Evolutionary conservation across 1,140 invertebrate genomes (phyloP).

Genomic region (Bemisia tabaci): DNA sequence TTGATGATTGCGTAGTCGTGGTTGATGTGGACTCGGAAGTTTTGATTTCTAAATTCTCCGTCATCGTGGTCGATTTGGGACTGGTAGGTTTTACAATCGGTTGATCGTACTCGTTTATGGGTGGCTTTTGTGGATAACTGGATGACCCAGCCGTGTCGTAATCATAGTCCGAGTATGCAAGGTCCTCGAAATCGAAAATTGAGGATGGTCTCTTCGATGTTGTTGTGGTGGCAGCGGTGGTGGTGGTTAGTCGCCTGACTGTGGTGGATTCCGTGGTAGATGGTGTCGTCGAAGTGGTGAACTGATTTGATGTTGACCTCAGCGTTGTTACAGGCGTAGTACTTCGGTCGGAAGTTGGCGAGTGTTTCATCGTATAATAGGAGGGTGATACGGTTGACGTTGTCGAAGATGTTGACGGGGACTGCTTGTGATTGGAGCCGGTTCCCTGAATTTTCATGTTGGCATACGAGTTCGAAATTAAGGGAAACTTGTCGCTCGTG

Average conservation of each 20-base stretch:
- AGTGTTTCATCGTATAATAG: constrained; percentile 18
- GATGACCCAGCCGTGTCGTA: constrained; percentile 1
- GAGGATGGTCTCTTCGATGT: background rate
- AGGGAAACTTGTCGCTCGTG: constrained; percentile 41
- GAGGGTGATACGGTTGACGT: constrained; percentile 27
- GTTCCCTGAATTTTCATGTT: constrained; percentile 53
- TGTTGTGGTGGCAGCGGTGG: constrained; percentile 13
- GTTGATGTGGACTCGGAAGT: constrained; percentile 2
- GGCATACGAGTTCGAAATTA: constrained; percentile 55
- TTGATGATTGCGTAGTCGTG: constrained; percentile 11
- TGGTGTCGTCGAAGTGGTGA: constrained; percentile 20
- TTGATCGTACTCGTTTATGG: constrained; percentile 7
- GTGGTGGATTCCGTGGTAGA: constrained; percentile 23
- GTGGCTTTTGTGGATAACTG: constrained; percentile 2
- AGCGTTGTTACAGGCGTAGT: constrained; percentile 7
- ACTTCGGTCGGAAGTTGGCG: constrained; percentile 9
- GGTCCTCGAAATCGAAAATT: background rate
- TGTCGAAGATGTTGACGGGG: constrained; percentile 29
- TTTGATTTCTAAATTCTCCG: constrained; percentile 3
- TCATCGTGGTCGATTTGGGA: constrained; percentile 2
- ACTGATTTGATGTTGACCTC: constrained; percentile 18
- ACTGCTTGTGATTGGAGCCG: constrained; percentile 44
- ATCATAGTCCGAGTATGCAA: constrained; percentile 8
- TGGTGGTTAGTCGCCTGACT: constrained; percentile 27
- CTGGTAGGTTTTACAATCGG: constrained; percentile 16